Evolutionary conservation across 2,888 invertebrate species (phyloP), one percentile per base, ranked within the genome.

Genomic region (Patella caerulea): DNA sequence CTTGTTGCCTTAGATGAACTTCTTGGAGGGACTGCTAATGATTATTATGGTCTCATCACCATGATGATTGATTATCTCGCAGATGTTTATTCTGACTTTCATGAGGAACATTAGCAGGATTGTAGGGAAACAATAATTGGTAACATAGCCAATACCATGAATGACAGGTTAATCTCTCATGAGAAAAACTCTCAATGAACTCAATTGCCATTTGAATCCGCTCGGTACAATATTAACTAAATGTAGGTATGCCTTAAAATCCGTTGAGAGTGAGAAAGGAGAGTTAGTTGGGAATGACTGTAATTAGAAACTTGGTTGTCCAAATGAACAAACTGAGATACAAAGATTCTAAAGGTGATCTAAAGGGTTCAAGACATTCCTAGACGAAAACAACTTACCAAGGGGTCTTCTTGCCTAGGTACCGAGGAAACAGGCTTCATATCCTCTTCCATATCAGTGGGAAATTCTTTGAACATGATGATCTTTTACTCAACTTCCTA

Each of bases 321-420:
- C 78, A 78, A 70, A n/a, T 81, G 5, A 81, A 78, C 73, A 81
- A 80, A 72, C 19, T 83, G 29, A 71, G 81, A 15, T 80, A 77
- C 71, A 83, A 82, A 54, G 78, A 82, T 75, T 75, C 79, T 7
- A 79, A 82, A 54, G 81, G 82, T 3, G 81, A 82, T 71, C 83
- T 14, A 76, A 74, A 34, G 82, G 80, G 53, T 81, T 79, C 34
- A 59, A 19, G 11, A 45, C 72, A 9, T 79, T 79, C 45, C 75
- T 81, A 15, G 54, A 77, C 2, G 34, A 77, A 1, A 53, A 77
- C 14, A 54, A 56, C 24, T 69, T 81, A 15, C 73, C 77, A 5
- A 53, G 55, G 19, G 78, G 78, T 17, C 17, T 79, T 53, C 52
- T 81, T 81, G 15, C 73, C 78, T 19, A 70, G 81, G 17, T 45